These are phyloP conservation scores for Sciaenops ocellatus DNA, from an alignment of 2,797 vertebrate genomes.

Conservation along the genomic window DNA sequence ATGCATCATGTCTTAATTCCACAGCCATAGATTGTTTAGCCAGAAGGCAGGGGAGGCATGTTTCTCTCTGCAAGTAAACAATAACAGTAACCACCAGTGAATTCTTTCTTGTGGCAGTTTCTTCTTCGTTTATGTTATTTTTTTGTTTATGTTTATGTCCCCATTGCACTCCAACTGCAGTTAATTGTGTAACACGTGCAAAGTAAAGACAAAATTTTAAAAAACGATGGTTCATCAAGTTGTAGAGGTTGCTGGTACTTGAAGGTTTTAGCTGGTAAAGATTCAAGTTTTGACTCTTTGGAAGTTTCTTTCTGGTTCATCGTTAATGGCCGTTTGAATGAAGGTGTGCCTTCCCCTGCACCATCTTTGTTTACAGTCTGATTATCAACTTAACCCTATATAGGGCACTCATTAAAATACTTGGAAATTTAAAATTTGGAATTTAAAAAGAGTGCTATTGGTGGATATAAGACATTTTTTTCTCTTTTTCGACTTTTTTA, in stretches of 20 bases:
- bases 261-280: not conserved
- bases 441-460: no score
- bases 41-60: not conserved
- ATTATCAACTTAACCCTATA: no score
- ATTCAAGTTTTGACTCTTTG: not conserved
- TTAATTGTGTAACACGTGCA: not conserved
- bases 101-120: not conserved
- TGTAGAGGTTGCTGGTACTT: not conserved
- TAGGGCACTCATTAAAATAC: no score
- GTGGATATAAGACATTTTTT: no score
- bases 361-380: no score
- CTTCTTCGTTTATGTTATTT: not conserved
- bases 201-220: not conserved
- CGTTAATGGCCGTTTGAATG: not conserved
- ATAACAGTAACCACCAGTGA: no score
- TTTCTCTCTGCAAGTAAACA: not conserved
- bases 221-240: not conserved
- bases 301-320: not conserved
- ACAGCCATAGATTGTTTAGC: constrained; percentile 32
- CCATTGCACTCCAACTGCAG: not conserved
- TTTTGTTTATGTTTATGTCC: not conserved
- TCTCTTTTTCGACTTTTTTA: no score
- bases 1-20: constrained; percentile 47
- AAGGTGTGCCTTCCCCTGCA: no score
- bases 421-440: no score